These are phyloP conservation scores for Connochaetes taurinus DNA, from an alignment of 2,113 vertebrate species.

Conservation along the genomic window DNA sequence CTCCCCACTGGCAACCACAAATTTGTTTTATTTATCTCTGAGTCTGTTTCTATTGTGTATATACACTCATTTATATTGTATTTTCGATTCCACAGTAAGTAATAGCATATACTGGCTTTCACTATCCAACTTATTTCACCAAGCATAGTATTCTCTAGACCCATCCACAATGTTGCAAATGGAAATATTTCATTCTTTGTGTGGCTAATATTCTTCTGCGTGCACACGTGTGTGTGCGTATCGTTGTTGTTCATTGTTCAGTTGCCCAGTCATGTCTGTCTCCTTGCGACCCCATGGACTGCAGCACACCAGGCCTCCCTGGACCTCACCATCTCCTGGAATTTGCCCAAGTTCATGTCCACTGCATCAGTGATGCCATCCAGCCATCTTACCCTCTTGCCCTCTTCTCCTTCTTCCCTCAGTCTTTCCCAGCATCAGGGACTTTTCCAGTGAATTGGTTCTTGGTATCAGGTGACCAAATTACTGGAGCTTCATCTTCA, in stretches of 20 bases:
- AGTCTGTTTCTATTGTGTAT: background rate
- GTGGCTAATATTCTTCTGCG: background rate
- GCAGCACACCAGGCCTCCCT: background rate
- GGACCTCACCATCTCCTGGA: background rate
- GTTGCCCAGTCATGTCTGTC: background rate
- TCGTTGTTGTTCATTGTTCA: background rate
- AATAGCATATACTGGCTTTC: background rate
- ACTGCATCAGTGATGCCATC: background rate
- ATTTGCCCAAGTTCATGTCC: background rate
- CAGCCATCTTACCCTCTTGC: background rate
- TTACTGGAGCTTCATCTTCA: background rate
- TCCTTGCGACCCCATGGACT: background rate
- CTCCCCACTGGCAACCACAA: background rate
- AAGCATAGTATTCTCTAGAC: background rate
- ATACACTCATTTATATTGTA: background rate
- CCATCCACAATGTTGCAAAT: background rate
- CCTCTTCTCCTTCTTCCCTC: background rate
- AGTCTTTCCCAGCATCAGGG: background rate
- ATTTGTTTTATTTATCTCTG: background rate
- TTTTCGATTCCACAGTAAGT: background rate
- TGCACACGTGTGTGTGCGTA: background rate
- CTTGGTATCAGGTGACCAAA: background rate
- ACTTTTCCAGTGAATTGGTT: background rate
- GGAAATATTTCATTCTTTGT: background rate
- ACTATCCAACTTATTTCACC: background rate